These are phyloP conservation scores for Hydrotaea diabolus DNA, from an alignment of 2,888 invertebrate species.

Conservation along the genomic window DNA sequence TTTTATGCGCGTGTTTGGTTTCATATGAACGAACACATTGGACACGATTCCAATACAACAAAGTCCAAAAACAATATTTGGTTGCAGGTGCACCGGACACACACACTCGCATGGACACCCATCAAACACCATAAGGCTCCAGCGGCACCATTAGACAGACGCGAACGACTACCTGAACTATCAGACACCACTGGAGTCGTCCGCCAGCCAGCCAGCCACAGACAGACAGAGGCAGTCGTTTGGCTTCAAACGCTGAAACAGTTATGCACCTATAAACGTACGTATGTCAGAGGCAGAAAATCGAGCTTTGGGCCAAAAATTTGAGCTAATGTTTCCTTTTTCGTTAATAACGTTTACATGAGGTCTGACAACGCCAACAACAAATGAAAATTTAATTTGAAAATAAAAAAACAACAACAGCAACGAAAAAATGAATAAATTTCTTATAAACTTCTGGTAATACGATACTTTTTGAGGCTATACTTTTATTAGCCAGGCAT, in stretches of 20 bases:
- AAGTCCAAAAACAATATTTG: conserved; percentile 47
- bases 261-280: background rate
- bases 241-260: conserved; percentile 20
- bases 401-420: background rate
- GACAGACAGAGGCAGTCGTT: background rate
- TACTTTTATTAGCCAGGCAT: conserved; percentile 20
- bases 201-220: background rate
- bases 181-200: conserved; percentile 21
- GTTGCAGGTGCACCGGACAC: conserved; percentile 60
- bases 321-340: conserved; percentile 55
- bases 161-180: conserved; percentile 41
- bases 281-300: conserved; percentile 4
- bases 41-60: conserved; percentile 35
- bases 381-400: conserved; percentile 32
- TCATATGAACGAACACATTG: conserved; percentile 50
- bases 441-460: conserved; percentile 42
- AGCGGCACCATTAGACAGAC: conserved; percentile 44
- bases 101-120: background rate
- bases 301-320: conserved; percentile 41
- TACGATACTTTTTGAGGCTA: conserved; percentile 34
- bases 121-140: conserved; percentile 16
- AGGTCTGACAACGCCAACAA: conserved; percentile 4
- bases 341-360: conserved; percentile 29
- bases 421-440: background rate
- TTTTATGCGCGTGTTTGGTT: conserved; percentile 56